These are phyloP conservation scores for Condylostylus longicornis DNA, from an alignment of 1,140 invertebrate genomes.

Conservation along the genomic window DNA sequence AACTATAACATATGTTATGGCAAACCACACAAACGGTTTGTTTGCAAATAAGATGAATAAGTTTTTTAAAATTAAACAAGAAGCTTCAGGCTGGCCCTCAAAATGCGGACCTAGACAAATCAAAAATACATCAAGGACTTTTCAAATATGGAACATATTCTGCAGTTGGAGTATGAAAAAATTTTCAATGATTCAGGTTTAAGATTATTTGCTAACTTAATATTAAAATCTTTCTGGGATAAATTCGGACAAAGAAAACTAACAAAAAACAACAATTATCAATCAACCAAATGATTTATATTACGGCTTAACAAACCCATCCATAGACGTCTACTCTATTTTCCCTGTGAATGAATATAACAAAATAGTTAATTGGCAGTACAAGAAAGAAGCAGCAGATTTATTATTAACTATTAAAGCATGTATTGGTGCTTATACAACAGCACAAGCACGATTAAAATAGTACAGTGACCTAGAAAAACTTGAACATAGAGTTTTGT, in stretches of 20 bases:
- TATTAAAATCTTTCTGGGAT: too few species aligned
- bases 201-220: too few species aligned
- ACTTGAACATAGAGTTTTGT: conserved; percentile 29
- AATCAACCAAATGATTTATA: neutral
- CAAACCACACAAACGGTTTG: too few species aligned
- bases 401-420: conserved; percentile 17
- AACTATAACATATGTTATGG: too few species aligned
- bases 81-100: too few species aligned
- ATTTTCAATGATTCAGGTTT: too few species aligned
- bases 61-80: too few species aligned
- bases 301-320: neutral
- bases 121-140: too few species aligned
- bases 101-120: too few species aligned
- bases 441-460: conserved; percentile 29
- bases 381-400: conserved; percentile 9
- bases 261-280: neutral
- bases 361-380: conserved; percentile 14
- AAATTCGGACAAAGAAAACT: neutral
- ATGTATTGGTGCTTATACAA: conserved; percentile 27
- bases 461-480: conserved; percentile 30
- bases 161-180: too few species aligned
- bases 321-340: conserved; percentile 10
- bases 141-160: too few species aligned
- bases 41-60: too few species aligned
- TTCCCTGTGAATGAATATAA: conserved; percentile 13